Base-by-base conservation (phyloP, 1,140 invertebrate genomes). In the Armadillidium nasatum region DNA sequence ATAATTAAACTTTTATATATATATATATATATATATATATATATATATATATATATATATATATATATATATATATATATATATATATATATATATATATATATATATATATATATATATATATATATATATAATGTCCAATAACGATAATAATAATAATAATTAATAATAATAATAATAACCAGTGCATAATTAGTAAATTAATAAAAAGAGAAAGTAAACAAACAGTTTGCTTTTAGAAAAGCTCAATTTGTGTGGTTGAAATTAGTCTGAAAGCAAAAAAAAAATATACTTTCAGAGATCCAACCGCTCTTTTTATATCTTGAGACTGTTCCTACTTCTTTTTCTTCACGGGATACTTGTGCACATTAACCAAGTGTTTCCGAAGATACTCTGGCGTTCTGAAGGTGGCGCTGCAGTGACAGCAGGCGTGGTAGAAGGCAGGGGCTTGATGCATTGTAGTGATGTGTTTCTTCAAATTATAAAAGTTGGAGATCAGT, bases 341-440 rank as follows among this genome's bases (percentile, higher is more conserved):
- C 75, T 80, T 80, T 72, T 80, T 80, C 75, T 80, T 80, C 23
- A 80, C 79, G n/a, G 79, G 79, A 70, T 80, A 80, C 77, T 80
- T 80, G 46, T 80, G 79, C 19, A 80, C 79, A 60, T 80, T 80
- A 74, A 80, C 79, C 50, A 80, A 74, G 68, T 80, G 79, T 67
- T 80, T 80, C 70, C 79, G 74, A 50, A 80, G 75, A 75, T 80
- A 80, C 79, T 80, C 79, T 33, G 79, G 77, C 21, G 79, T 80
- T 71, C 79, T 71, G 79, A 80, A 80, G 77, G 79, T 76, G 43
- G 79, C 76, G 43, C 67, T 80, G 73, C 79, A 80, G 70, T 80
- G 79, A 46, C 74, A 71, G 75, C 79, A 80, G 75, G 79, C 75
- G 72, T 80, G 79, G 79, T 80, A 80, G 76, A 74, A 74, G 22